Evolutionary conservation across 2,113 vertebrate genomes (phyloP), one percentile per base, ranked within the genome.

Genomic region (Phycodurus eques): DNA sequence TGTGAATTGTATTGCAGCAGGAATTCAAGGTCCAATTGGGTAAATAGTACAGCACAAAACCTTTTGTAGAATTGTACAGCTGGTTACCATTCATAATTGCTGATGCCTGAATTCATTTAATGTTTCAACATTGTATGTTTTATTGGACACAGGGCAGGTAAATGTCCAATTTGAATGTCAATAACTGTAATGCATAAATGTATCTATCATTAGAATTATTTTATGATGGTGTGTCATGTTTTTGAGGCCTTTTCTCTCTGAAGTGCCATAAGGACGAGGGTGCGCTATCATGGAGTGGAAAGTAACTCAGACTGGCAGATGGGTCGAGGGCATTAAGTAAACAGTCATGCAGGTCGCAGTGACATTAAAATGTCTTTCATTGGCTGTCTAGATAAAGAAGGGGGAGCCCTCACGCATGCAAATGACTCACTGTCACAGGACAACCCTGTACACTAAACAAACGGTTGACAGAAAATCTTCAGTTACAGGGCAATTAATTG

Each of bases 261-360:
- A 19, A 68, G 53, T 12, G 69, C 44, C 75, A 59, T 43, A 12
- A 78, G 72, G 80, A 71, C 17, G 3, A 70, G 49, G 5, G 57
- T 44, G 61, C 39, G 39, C 74, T 75, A 72, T 81, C 61, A 61
- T 72, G 66, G 68, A 74, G 51, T 19, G n/a, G 85, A 86, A 53
- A 44, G 78, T 84, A 88, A 89, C 77, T 76, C 64, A 70, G 77
- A 75, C 73, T 84, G 86, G 84, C 85, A 88, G 83, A 87, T 83
- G 85, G 85, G 71, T 46, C 71, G 86, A 86, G 89, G 85, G 72
- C 84, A 82, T 83, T 73, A 69, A 80, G 83, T 79, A 82, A 86
- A 80, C 85, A 88, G 69, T 54, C 78, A 80, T 72, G 43, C 79
- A 73, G 82, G 82, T 84, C 87, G 81, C 68, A 59, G 56, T 83